Conservation (phyloP, 2,113 vertebrate species). For the Tupaia chinensis region DNA sequence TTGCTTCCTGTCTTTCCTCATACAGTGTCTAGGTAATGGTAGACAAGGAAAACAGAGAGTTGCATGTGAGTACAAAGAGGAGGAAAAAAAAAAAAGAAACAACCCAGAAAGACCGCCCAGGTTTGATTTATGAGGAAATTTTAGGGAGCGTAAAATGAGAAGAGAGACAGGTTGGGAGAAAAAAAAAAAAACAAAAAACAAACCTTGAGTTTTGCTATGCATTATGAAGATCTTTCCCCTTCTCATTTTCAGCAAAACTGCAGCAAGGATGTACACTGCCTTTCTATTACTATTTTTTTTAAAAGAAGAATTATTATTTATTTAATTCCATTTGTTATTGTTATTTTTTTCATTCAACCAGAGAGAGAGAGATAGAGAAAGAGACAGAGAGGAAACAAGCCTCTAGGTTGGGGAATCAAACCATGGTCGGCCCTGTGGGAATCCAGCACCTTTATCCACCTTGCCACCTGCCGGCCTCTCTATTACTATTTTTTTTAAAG, state of each 20-base stretch:
- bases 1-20: not conserved
- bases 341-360: too few relatives aligned
- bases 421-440: too few relatives aligned
- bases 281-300: not conserved
- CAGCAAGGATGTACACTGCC: not conserved
- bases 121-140: not conserved
- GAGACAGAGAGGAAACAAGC: too few relatives aligned
- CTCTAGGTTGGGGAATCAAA: too few relatives aligned
- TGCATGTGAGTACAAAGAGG: not conserved
- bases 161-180: not conserved
- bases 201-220: not conserved
- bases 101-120: not conserved
- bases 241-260: not conserved
- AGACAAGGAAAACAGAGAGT: not conserved
- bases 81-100: not conserved
- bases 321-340: too few relatives aligned
- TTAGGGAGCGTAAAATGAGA: not conserved
- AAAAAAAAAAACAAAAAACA: not conserved
- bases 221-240: not conserved
- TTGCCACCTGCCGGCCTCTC: too few relatives aligned
- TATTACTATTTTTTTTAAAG: too few relatives aligned
- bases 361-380: too few relatives aligned
- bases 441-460: too few relatives aligned
- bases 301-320: too few relatives aligned
- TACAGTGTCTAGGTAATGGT: not conserved